These are phyloP conservation scores for Blera fallax DNA, from an alignment of 2,888 invertebrate species.

Conservation along the genomic window DNA sequence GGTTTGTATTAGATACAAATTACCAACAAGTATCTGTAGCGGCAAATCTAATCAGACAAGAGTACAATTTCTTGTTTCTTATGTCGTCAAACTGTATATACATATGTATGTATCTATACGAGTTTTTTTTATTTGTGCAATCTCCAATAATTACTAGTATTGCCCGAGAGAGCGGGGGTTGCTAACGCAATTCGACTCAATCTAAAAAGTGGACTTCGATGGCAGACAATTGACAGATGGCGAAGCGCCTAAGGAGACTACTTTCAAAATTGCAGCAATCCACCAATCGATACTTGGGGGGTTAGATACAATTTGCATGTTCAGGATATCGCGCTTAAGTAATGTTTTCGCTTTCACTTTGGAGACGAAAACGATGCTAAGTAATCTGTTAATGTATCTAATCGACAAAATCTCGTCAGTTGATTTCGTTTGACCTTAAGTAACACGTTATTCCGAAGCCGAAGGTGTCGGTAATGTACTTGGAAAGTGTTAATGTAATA, in stretches of 20 bases:
- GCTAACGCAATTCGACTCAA: slow-evolving; percentile 53
- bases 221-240: slow-evolving; percentile 65
- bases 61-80: slow-evolving; percentile 65
- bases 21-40: background rate
- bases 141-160: slow-evolving; percentile 56
- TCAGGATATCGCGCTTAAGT: slow-evolving; percentile 41
- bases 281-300: slow-evolving; percentile 2
- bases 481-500: background rate
- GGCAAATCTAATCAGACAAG: slow-evolving; percentile 63
- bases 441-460: background rate
- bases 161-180: background rate
- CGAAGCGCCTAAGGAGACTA: slow-evolving; percentile 64
- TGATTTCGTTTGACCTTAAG: background rate
- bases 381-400: slow-evolving; percentile 50
- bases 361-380: slow-evolving; percentile 41
- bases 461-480: background rate
- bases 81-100: background rate
- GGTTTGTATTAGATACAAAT: background rate
- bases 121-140: slow-evolving; percentile 41
- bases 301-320: slow-evolving; percentile 23
- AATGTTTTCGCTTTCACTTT: slow-evolving; percentile 52
- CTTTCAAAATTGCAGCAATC: slow-evolving; percentile 64
- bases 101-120: slow-evolving; percentile 20
- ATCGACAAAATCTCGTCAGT: slow-evolving; percentile 19
- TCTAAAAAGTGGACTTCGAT: slow-evolving; percentile 37